phyloP scores from a whole-genome alignment of 1,140 invertebrate genomes.

The Lasioglossum baleicum region DNA sequence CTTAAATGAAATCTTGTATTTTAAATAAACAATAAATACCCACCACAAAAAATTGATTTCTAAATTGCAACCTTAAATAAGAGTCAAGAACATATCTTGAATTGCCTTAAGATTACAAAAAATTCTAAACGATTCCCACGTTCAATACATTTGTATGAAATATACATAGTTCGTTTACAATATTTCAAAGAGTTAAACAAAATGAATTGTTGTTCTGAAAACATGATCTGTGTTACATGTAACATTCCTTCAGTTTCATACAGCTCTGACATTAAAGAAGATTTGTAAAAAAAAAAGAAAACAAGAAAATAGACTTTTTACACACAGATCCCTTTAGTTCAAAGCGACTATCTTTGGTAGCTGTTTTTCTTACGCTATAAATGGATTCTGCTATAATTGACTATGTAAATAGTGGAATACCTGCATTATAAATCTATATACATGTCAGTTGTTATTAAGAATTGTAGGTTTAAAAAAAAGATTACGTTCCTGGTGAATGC shows the following conservation, averaged over 20 bases:
- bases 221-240: neutral
- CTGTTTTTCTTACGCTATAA: conserved; percentile 26
- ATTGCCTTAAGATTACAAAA: conserved; percentile 1
- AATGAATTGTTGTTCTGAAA: conserved; percentile 3
- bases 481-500: neutral
- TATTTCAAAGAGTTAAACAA: conserved; percentile 14
- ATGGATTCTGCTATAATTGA: conserved; percentile 36
- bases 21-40: conserved; percentile 4
- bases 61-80: conserved; percentile 1
- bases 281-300: neutral
- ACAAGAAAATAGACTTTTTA: neutral
- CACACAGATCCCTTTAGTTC: neutral
- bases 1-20: neutral
- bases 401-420: conserved; percentile 34
- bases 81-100: conserved; percentile 14
- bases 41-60: neutral
- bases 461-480: conserved; percentile 1
- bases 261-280: neutral
- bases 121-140: conserved; percentile 13
- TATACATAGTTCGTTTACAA: conserved; percentile 2
- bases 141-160: neutral
- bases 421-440: conserved; percentile 27
- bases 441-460: conserved; percentile 7
- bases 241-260: conserved; percentile 16
- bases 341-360: conserved; percentile 41